Percentiles rank a stretch among this genome's conserved stretches.
phyloP scores from a whole-genome alignment of 2,113 vertebrate species.

The Miniopterus natalensis region DNA sequence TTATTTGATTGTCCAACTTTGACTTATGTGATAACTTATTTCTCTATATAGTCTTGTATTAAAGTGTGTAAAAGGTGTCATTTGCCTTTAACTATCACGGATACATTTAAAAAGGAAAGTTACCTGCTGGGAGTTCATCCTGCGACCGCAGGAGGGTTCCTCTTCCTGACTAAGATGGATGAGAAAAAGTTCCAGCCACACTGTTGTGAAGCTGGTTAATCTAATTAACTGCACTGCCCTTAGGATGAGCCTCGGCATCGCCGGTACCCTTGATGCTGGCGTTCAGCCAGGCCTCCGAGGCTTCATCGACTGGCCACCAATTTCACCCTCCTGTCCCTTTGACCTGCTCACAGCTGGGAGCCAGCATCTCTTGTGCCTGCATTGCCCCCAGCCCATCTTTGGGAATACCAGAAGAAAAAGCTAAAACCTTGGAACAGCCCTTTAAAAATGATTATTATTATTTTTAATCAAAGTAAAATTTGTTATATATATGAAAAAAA shows the following conservation, averaged over 20 bases:
- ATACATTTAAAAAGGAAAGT: not conserved
- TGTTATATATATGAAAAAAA: not conserved
- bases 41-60: not conserved
- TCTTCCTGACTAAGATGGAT: not conserved
- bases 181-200: not conserved
- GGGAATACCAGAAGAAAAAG: conserved; percentile 16
- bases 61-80: not conserved
- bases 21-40: not conserved
- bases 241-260: not conserved
- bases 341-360: not conserved
- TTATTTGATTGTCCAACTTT: not conserved
- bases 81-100: not conserved
- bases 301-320: not conserved
- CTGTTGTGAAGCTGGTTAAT: not conserved
- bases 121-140: not conserved
- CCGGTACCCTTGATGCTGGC: not conserved
- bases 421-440: not conserved
- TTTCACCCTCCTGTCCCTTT: not conserved
- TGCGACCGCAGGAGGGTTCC: not conserved
- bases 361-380: not conserved
- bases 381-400: not conserved
- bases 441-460: not conserved
- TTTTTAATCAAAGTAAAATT: conserved; percentile 45
- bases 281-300: not conserved
- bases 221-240: not conserved